Percentiles rank a stretch among this genome's conserved stretches.
These are phyloP conservation scores for Drosophila gunungcola DNA, from an alignment of 1,140 invertebrate species.

Conservation along the genomic window DNA sequence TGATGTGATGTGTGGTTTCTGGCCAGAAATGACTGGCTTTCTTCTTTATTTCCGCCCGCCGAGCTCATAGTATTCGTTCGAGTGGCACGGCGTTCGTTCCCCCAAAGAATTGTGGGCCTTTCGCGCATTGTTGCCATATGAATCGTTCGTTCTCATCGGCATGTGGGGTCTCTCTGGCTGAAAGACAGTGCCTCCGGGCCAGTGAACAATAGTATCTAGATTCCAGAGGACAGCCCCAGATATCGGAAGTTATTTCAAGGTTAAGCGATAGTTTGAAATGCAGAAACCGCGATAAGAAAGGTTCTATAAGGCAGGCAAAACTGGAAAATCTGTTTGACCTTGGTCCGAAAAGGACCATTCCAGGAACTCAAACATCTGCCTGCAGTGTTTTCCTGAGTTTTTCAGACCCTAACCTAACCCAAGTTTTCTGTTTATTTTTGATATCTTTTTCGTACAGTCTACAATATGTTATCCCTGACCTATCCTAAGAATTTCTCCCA, in stretches of 20 bases:
- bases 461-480: neutral
- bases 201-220: slow-evolving; percentile 29
- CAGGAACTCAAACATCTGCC: slow-evolving; percentile 36
- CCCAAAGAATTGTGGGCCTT: slow-evolving; percentile 23
- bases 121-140: slow-evolving; percentile 32
- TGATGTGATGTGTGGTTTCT: neutral
- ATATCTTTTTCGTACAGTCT: neutral
- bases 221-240: slow-evolving; percentile 13
- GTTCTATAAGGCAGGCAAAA: slow-evolving; percentile 13
- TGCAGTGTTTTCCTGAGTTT: neutral
- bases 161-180: slow-evolving; percentile 5
- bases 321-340: slow-evolving; percentile 5
- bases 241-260: slow-evolving; percentile 27
- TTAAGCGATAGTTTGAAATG: slow-evolving; percentile 15
- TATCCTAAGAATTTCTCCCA: slow-evolving; percentile 18
- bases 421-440: slow-evolving; percentile 8
- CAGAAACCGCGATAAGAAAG: slow-evolving; percentile 42
- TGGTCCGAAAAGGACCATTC: slow-evolving; percentile 9
- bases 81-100: slow-evolving; percentile 39
- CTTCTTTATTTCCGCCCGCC: slow-evolving; percentile 20
- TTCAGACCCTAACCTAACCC: slow-evolving; percentile 5
- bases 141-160: slow-evolving; percentile 9
- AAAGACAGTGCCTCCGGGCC: slow-evolving; percentile 12
- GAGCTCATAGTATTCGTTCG: slow-evolving; percentile 43
- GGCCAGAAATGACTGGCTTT: slow-evolving; percentile 12